Conservation (phyloP, 2,113 vertebrate species). For the Ibidorhyncha struthersii region DNA sequence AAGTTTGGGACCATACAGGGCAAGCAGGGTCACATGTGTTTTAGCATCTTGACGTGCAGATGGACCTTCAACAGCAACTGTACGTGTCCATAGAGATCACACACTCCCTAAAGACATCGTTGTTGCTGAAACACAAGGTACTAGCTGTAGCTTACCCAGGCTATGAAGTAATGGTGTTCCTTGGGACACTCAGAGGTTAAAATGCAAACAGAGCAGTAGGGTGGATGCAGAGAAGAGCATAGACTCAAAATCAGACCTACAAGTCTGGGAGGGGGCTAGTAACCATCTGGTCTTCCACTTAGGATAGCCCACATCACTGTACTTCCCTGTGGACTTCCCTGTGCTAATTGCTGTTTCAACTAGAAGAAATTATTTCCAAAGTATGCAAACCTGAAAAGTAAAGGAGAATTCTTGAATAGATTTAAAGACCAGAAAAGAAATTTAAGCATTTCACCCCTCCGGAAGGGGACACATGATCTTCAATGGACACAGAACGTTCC, state of each 20-base stretch:
- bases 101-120: background rate
- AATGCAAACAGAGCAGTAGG: background rate
- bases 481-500: background rate
- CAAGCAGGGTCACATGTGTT: fast-evolving
- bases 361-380: background rate
- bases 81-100: background rate
- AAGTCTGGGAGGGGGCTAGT: background rate
- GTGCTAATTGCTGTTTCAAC: background rate
- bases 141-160: background rate
- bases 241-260: background rate
- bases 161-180: fast-evolving
- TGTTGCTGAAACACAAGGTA: background rate
- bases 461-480: background rate
- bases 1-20: background rate
- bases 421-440: background rate
- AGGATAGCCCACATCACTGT: background rate
- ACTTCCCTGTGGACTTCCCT: background rate
- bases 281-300: background rate
- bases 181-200: background rate
- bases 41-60: background rate
- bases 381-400: background rate
- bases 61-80: background rate
- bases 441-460: background rate
- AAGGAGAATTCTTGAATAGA: background rate
- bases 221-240: background rate